Evolutionary conservation across 2,888 invertebrate species (phyloP).

Genomic region (Ptilodon capucinus): DNA sequence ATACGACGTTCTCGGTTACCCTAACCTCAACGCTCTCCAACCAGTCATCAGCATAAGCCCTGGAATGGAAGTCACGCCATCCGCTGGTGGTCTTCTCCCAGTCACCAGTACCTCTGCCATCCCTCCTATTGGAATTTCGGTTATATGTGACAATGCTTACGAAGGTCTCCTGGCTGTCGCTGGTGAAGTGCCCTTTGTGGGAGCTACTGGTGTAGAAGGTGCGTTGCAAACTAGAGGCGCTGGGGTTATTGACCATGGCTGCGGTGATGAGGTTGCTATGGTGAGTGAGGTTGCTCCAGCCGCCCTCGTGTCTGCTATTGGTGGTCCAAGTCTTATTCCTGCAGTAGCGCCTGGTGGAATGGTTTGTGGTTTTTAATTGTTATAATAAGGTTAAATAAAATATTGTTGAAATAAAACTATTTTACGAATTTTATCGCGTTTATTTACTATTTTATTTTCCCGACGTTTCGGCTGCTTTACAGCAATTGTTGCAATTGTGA

Average conservation of each 20-base stretch:
- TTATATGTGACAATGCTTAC: constrained; percentile 7
- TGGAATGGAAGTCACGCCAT: constrained; percentile 8
- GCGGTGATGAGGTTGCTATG: constrained; percentile 40
- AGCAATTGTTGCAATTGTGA: no score
- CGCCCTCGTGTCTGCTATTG: not conserved
- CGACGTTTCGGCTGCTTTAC: no score
- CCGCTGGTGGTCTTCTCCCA: constrained; percentile 24
- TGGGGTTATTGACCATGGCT: constrained; percentile 46
- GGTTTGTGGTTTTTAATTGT: no score
- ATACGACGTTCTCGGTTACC: constrained; percentile 42
- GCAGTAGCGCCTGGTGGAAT: no score
- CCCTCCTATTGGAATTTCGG: constrained; percentile 8
- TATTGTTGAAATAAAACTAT: no score
- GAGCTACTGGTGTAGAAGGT: constrained; percentile 44
- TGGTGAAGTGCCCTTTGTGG: constrained; percentile 44
- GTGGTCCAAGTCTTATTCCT: constrained; percentile 11
- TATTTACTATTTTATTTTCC: no score
- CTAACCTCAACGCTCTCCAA: constrained; percentile 32
- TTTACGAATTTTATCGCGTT: no score
- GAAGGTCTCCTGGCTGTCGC: constrained; percentile 5
- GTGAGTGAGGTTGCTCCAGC: constrained; percentile 16
- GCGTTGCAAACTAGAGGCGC: constrained; percentile 43
- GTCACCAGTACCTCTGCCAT: constrained; percentile 16
- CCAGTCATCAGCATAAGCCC: no score
- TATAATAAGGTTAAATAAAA: no score